phyloP scores from a whole-genome alignment of 2,113 vertebrate species.

The Rattus rattus region DNA sequence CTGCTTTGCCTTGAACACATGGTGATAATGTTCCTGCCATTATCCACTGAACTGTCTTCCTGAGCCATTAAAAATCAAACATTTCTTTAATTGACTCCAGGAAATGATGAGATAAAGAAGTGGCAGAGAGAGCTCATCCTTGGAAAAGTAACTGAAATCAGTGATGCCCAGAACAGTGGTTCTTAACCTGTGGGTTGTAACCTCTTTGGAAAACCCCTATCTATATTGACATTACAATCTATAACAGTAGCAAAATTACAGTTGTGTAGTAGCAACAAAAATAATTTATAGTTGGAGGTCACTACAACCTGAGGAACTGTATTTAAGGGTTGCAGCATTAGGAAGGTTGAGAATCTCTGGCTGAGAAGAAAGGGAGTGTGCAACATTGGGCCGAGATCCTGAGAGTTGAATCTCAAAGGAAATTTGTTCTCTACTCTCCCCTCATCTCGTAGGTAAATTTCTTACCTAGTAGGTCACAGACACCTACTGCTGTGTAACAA shows the following conservation, averaged over 20 bases:
- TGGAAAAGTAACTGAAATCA: conserved; percentile 61
- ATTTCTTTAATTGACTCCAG: conserved; percentile 91
- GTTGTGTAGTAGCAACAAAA: background rate
- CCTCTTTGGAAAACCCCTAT: background rate
- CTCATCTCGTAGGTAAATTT: background rate
- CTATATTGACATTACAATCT: background rate
- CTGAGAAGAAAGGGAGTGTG: conserved; percentile 71
- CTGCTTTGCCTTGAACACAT: conserved; percentile 85
- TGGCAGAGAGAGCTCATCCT: conserved; percentile 65
- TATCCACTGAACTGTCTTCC: conserved; percentile 86
- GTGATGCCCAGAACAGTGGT: background rate
- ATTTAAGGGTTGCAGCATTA: background rate
- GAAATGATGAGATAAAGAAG: conserved; percentile 86
- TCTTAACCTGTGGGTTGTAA: background rate
- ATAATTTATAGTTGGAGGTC: background rate
- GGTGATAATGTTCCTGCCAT: conserved; percentile 91
- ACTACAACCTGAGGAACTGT: background rate
- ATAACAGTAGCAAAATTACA: background rate
- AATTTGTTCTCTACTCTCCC: background rate
- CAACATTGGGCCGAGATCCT: conserved; percentile 68
- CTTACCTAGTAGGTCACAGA: background rate
- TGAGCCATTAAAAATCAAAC: conserved; percentile 90
- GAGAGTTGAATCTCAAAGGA: conserved; percentile 33
- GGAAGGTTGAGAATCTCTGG: background rate
- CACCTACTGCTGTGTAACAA: conserved; percentile 26